Evolutionary conservation across 2,888 invertebrate genomes (phyloP).

Genomic region (Conchocele bisecta): DNA sequence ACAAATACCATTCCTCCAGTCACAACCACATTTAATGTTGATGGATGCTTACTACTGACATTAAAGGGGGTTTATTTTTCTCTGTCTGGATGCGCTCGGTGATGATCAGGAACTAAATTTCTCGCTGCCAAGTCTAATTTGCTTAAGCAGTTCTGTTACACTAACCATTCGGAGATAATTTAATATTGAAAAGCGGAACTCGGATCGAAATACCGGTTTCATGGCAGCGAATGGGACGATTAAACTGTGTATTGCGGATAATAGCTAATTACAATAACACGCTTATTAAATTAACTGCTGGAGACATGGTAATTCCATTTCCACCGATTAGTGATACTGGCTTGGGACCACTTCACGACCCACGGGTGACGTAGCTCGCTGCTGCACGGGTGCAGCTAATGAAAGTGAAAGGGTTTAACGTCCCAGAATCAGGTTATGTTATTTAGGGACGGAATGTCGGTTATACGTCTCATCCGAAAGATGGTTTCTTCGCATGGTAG

Average conservation of each 20-base stretch:
- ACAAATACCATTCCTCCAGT: not conserved
- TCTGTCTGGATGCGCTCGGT: constrained; percentile 33
- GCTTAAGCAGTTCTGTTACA: constrained; percentile 59
- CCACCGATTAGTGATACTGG: constrained; percentile 53
- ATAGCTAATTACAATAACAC: constrained; percentile 63
- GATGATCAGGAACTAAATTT: constrained; percentile 51
- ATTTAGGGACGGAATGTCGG: too few species aligned
- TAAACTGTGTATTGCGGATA: constrained; percentile 56
- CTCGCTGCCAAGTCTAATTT: constrained; percentile 61
- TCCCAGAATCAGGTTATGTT: too few species aligned
- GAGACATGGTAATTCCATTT: constrained; percentile 43
- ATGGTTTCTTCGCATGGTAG: too few species aligned
- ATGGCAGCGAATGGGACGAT: constrained; percentile 56
- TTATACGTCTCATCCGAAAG: too few species aligned
- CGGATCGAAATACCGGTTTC: constrained; percentile 49
- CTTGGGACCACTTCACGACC: constrained; percentile 15
- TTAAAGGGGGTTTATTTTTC: constrained; percentile 58
- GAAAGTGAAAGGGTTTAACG: too few species aligned
- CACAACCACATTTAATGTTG: constrained; percentile 44
- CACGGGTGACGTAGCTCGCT: too few species aligned
- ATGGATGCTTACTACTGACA: constrained; percentile 57
- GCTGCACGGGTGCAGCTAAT: too few species aligned
- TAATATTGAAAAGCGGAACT: constrained; percentile 63
- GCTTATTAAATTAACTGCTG: constrained; percentile 57
- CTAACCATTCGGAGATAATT: constrained; percentile 70